Evolutionary conservation across 92 coral and sea anemone species (phyloP).

Genomic region (Phymanthus crucifer): DNA sequence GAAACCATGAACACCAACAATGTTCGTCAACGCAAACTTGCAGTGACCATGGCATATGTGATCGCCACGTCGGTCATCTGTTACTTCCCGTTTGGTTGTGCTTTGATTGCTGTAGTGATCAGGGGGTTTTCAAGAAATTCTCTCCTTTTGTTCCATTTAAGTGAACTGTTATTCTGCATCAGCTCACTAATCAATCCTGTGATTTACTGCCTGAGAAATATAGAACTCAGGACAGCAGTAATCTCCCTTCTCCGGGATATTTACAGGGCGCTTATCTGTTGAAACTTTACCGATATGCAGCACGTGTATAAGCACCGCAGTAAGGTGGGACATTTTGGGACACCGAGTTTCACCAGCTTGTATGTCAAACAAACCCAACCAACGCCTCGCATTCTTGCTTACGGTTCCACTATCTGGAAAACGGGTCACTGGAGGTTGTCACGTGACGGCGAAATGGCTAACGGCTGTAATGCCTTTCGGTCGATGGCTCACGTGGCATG

Average conservation of each 20-base stretch:
- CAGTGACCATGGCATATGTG: conserved; percentile 22
- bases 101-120: background rate
- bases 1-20: background rate
- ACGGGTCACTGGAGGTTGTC: no score
- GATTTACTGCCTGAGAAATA: conserved; percentile 24
- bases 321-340: no score
- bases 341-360: no score
- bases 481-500: no score
- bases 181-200: conserved; percentile 23
- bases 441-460: no score
- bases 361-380: no score
- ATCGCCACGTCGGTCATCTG: background rate
- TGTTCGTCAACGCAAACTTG: conserved; percentile 6
- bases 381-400: no score
- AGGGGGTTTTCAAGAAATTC: background rate
- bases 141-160: background rate
- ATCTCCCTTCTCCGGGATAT: background rate
- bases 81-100: conserved; percentile 19
- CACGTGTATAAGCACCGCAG: no score
- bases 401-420: no score
- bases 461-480: no score
- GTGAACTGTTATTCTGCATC: conserved; percentile 22
- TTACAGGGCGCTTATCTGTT: no score
- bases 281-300: no score
- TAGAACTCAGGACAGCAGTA: conserved; percentile 11